Base-by-base conservation (phyloP, 2,888 invertebrate genomes). In the Agrochola lychnidis region DNA sequence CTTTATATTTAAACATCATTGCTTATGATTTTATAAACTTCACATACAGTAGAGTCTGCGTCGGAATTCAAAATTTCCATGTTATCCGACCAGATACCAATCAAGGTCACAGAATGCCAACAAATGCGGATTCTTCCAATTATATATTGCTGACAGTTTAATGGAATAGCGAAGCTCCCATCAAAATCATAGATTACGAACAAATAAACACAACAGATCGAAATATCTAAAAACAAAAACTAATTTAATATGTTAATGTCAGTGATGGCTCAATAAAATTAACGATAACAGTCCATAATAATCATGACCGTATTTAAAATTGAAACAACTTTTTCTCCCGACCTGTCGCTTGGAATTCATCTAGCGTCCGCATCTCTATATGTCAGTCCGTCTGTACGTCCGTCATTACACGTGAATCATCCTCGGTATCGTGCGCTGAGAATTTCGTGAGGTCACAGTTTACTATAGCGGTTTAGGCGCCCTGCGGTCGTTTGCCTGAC, bases 381-480 rank as follows among this genome's bases (percentile, higher is more conserved):
- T 92, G 94, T 94, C 94, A 93, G 93, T 81, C 69, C 80, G 82
- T 92, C 91, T 90, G 92, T 93, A 90, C 90, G 92, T 94, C 94
- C 94, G 90, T 95, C 95, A 95, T 96, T 95, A 94, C 90, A 94
- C 92, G 93, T 95, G 96, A 96, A 95, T 96, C 96, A 96, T 89
- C 93, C 91, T 89, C 91, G 87, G 93, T 94, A 95, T 94, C 95
- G 95, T 95, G 95, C 94, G 89, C 86, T 89, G 93, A 94, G 95
- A 94, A 96, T 96, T 96, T 96, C 96, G 96, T 96, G 96, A 96
- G 96, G 96, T 96, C 96, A 96, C 95, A 96, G 96, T 96, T 96
- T 96, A 96, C 93, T 96, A 94, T 96, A 96, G 96, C 96, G 96
- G 96, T 95, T 94, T 94, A 93, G 94, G 95, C 94, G 96, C 95